Percentiles rank a stretch among this genome's conserved stretches.
phyloP scores from a whole-genome alignment of 2,797 vertebrate genomes.

The Amblyraja radiata region DNA sequence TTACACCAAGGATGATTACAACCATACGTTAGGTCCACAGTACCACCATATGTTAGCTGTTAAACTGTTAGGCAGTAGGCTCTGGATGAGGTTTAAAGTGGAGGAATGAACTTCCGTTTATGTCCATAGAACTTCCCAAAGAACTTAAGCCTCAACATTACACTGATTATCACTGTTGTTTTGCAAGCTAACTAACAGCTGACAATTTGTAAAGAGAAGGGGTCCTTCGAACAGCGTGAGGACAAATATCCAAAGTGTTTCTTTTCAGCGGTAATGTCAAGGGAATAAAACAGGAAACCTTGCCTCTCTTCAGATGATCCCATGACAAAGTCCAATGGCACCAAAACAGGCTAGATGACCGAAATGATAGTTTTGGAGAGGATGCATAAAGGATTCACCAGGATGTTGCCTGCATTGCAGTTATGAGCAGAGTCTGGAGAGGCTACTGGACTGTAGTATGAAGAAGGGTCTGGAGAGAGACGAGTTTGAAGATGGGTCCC shows the following conservation, averaged over 20 bases:
- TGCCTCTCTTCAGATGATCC: neutral
- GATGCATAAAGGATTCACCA: no score
- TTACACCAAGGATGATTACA: conserved; percentile 27
- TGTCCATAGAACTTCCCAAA: neutral
- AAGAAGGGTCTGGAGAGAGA: no score
- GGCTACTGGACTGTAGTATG: no score
- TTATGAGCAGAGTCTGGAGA: no score
- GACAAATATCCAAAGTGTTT: neutral
- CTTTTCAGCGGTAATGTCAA: neutral
- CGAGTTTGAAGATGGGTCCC: no score
- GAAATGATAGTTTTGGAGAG: no score
- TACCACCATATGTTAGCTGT: conserved; percentile 2
- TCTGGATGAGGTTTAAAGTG: conserved; percentile 18
- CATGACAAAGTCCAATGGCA: neutral
- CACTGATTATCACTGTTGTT: neutral
- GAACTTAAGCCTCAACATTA: neutral
- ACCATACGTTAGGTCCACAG: neutral
- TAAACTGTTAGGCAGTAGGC: neutral
- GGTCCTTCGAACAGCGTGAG: neutral
- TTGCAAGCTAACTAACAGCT: neutral
- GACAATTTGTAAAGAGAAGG: neutral
- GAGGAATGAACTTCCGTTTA: neutral
- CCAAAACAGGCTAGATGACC: neutral
- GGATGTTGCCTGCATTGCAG: no score
- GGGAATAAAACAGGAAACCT: neutral